Base-by-base conservation (phyloP, 2,888 invertebrate genomes). In the Oxystoma pomonae region DNA sequence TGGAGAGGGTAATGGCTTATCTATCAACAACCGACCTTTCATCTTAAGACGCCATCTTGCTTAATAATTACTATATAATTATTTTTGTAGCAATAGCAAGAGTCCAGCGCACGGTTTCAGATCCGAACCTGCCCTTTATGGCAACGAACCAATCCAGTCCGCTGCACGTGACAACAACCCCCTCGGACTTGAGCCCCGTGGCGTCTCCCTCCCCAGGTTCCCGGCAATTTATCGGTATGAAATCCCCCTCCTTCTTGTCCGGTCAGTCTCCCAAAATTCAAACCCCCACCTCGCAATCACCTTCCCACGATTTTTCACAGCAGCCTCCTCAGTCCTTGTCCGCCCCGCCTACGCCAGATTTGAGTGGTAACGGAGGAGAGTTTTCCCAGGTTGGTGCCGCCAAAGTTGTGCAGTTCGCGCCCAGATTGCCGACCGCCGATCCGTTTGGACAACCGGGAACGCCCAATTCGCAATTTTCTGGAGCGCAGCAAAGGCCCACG, bases 91-190 rank as follows among this genome's bases (percentile, higher is more conserved):
- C 83, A 52, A 85, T 86, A 71, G 83, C 83, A 20, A 78, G 84
- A 72, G 85, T 85, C 57, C 85, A 85, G 67, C 79, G 85, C 57
- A 84, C 84, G 74, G 81, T 85, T 61, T 74, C 80, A 7, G 80
- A 80, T 68, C 75, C 77, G 19, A 71, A 35, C 7, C 56, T 59
- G 16, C 60, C 59, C 16, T 77, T 78, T 62, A 63, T 74, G 20
- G 76, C 1, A 18, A 7, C 35, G 35, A 62, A 76, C 17, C 76
- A 77, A 65, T 69, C 73, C 51, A 72, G 72, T 65, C 75, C 76
- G 50, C 68, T 77, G 50, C 76, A 78, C 66, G 71, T 73, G 20
- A 67, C 70, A 53, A 71, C 75, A 21, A 70, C 75, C 50, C 70
- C 75, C 19, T 76, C 75, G 63, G 78, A 78, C 60, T 67, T 73